Evolutionary conservation across 2,888 invertebrate genomes (phyloP).

Genomic region (Formica aserva): DNA sequence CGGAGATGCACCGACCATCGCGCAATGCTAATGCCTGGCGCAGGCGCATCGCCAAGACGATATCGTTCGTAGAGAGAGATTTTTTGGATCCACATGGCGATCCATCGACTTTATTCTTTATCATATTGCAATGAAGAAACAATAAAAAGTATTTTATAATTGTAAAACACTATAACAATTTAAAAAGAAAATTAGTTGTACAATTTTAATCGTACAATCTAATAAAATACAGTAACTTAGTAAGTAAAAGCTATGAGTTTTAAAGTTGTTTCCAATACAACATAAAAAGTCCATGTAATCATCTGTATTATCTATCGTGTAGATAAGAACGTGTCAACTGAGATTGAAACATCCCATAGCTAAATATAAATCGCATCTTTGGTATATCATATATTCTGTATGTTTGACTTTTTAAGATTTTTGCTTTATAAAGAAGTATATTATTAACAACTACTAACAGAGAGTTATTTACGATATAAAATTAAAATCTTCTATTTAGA

Average conservation of each 20-base stretch:
- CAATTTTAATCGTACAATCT: neutral
- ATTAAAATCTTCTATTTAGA: neutral
- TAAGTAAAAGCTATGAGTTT: neutral
- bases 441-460: neutral
- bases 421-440: neutral
- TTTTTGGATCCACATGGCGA: constrained; percentile 19
- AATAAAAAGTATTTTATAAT: neutral
- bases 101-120: neutral
- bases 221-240: neutral
- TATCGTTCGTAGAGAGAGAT: neutral
- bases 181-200: neutral
- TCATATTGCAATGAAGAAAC: neutral
- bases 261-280: neutral
- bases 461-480: neutral
- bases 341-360: neutral
- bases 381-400: neutral
- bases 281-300: neutral
- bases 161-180: neutral
- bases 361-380: neutral
- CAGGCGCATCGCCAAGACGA: constrained; percentile 31
- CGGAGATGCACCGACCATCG: constrained; percentile 31
- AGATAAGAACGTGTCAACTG: neutral
- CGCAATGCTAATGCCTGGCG: constrained; percentile 15
- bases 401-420: neutral
- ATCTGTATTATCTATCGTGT: neutral